Evolutionary conservation across 2,113 vertebrate genomes (phyloP), one percentile per base, ranked within the genome.

Genomic region (Pachyramphus minor): DNA sequence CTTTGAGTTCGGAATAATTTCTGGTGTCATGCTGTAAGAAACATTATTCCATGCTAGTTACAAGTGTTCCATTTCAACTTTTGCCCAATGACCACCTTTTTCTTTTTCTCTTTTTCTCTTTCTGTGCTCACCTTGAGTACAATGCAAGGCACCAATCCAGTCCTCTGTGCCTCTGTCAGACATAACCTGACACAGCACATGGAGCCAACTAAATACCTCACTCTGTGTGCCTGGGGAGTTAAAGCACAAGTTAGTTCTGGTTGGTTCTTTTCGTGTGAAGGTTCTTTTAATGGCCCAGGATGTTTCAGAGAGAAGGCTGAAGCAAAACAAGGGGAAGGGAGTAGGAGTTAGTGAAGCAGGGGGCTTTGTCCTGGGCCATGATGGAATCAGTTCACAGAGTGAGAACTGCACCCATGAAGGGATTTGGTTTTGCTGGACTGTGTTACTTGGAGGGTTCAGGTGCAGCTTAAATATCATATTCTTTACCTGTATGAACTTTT

Each of bases 181-280:
- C 12, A 12, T 28, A 75, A 23, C 31, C 53, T 63, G 60, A 9
- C 31, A 4, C 39, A 52, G 71, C 35, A 13, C 3, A 0, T 2
- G 20, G 1, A 49, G 25, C 47, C 37, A 63, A 53, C 30, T 18
- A 41, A 62, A 33, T 42, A 11, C 17, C 33, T 91, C 6, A 2
- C n/a, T 10, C 0, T 20, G 17, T 21, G 21, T 69, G 27, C 17
- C 18, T 45, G 30, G 42, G 79, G 50, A 76, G 21, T 28, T 79
- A 6, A 52, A 83, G 21, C 41, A 30, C 22, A 30, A 37, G 8
- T 68, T 15, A 24, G 6, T 74, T 76, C 39, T 64, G 30, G 5
- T 15, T 78, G 9, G 10, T 30, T 37, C 23, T 67, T 74, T 63
- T 53, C 1, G 0, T 14, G 15, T 22, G 1, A 58, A 19, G 1